phyloP scores from a whole-genome alignment of 2,113 vertebrate genomes.

The Phodopus roborovskii region DNA sequence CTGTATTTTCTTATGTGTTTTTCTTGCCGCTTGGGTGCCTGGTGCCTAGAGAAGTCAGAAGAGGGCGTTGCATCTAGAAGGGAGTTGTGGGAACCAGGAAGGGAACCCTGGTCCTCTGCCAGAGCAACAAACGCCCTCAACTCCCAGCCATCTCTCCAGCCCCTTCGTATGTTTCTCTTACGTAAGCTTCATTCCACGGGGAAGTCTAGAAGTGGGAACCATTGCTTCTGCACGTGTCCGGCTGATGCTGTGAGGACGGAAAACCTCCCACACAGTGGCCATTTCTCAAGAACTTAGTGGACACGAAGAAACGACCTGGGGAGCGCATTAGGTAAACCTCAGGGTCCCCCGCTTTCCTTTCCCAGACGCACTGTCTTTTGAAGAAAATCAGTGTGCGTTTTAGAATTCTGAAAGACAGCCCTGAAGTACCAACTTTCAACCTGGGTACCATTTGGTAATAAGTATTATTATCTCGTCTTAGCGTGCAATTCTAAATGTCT shows the following conservation, averaged over 20 bases:
- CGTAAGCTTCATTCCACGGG: neutral
- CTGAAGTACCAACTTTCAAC: neutral
- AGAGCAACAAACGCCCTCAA: neutral
- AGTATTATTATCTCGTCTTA: neutral
- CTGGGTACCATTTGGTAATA: neutral
- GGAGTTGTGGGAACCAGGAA: neutral
- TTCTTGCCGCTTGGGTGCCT: too few species aligned
- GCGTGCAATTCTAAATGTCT: neutral
- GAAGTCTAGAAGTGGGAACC: neutral
- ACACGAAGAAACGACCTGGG: neutral
- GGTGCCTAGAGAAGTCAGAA: neutral
- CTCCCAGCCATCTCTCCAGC: neutral
- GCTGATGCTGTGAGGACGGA: neutral
- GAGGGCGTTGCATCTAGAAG: neutral
- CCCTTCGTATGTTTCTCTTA: neutral
- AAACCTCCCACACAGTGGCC: neutral
- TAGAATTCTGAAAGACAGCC: neutral
- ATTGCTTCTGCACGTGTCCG: neutral
- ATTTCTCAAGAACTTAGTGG: neutral
- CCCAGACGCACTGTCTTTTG: neutral
- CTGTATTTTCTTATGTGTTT: neutral
- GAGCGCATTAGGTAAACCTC: neutral
- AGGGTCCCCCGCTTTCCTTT: neutral
- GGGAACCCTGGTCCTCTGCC: neutral
- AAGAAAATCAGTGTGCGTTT: neutral